phyloP scores from a whole-genome alignment of 2,797 vertebrate genomes.

The Propithecus deckenii region DNA sequence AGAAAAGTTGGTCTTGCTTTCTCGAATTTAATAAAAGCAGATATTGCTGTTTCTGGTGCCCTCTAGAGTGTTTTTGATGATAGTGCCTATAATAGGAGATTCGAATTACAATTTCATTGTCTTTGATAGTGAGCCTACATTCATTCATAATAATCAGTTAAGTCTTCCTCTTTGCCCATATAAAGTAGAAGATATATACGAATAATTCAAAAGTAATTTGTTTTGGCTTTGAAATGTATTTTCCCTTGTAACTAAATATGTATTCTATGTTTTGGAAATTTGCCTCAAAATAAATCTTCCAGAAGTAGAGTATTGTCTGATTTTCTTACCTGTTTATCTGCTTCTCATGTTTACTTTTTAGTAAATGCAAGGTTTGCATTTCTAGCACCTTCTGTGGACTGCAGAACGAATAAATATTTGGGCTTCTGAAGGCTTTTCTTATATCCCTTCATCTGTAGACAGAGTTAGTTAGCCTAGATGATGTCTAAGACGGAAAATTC shows the following conservation, averaged over 20 bases:
- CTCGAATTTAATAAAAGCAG: not conserved
- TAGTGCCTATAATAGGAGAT: not conserved
- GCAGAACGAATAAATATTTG: not conserved
- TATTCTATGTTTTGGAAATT: constrained; percentile 23
- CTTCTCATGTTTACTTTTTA: not conserved
- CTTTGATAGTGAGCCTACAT: not conserved
- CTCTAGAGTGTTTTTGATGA: constrained; percentile 54
- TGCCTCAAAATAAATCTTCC: not conserved
- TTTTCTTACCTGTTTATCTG: not conserved
- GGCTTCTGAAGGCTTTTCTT: not conserved
- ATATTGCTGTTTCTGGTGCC: constrained; percentile 58
- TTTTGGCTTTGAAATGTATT: not conserved
- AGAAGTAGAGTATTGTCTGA: not conserved
- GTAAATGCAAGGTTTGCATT: not conserved
- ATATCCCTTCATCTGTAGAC: not conserved
- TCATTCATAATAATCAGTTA: not conserved
- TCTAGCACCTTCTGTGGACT: not conserved
- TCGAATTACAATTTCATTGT: not conserved
- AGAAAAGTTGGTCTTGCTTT: not conserved
- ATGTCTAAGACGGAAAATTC: not conserved
- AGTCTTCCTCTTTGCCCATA: not conserved
- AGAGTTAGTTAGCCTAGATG: not conserved
- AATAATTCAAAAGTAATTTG: constrained; percentile 11
- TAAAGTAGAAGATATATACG: not conserved
- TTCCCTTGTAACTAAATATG: not conserved